phyloP scores from a whole-genome alignment of 1,140 invertebrate species.

The Drosophila repletoides region DNA sequence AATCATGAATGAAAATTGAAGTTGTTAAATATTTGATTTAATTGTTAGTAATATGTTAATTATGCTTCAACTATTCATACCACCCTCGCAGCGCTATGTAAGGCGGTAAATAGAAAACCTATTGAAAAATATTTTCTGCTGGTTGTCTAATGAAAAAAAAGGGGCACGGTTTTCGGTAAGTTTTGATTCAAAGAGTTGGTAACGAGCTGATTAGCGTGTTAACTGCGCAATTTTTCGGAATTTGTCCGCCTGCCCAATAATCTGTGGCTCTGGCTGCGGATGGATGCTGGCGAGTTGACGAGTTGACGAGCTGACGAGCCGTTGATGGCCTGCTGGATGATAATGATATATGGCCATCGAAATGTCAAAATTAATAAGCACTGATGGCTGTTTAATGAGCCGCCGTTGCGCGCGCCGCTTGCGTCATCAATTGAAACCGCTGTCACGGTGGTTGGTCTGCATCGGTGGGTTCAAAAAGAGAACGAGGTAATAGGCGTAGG shows the following conservation, averaged over 20 bases:
- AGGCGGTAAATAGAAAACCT: conserved; percentile 1
- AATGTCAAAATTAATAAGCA: conserved; percentile 70
- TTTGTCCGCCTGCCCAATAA: conserved; percentile 20
- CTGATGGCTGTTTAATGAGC: conserved; percentile 58
- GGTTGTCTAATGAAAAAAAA: conserved; percentile 1
- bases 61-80: no score
- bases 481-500: neutral
- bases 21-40: no score
- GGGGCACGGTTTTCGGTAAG: conserved; percentile 7
- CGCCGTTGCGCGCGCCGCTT: conserved; percentile 17
- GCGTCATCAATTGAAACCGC: conserved; percentile 38
- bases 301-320: conserved; percentile 42
- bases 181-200: conserved; percentile 27
- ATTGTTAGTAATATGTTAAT: no score
- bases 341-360: conserved; percentile 62
- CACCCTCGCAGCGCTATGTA: neutral
- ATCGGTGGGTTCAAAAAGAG: conserved; percentile 4
- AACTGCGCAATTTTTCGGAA: conserved; percentile 35
- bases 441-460: conserved; percentile 10
- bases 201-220: conserved; percentile 56
- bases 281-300: conserved; percentile 31
- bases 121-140: conserved; percentile 12
- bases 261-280: neutral
- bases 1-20: no score
- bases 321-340: conserved; percentile 49